These are phyloP conservation scores for Drosophila gunungcola DNA, from an alignment of 1,140 invertebrate species.

Conservation along the genomic window DNA sequence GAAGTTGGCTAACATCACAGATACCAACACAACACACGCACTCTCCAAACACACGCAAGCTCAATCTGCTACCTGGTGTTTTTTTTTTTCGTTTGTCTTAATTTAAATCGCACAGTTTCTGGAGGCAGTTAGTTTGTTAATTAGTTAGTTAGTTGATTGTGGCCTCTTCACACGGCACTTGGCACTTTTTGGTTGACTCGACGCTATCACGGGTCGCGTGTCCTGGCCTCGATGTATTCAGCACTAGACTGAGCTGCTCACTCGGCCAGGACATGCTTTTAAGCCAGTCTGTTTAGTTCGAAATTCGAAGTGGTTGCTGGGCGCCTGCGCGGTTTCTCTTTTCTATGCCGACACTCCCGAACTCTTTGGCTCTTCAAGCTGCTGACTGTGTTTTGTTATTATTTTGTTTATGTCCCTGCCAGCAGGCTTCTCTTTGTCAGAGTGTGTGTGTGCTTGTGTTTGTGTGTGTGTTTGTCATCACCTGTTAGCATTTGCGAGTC, in stretches of 20 bases:
- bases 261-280: slow-evolving; percentile 73
- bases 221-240: slow-evolving; percentile 70
- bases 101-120: slow-evolving; percentile 40
- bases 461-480: slow-evolving; percentile 72
- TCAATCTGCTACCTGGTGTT: slow-evolving; percentile 28
- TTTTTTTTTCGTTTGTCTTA: slow-evolving; percentile 5
- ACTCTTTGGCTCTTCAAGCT: slow-evolving; percentile 40
- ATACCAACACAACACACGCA: slow-evolving; percentile 15
- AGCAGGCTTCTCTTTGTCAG: slow-evolving; percentile 11
- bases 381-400: slow-evolving; percentile 72
- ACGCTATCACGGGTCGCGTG: slow-evolving; percentile 49
- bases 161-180: slow-evolving; percentile 51
- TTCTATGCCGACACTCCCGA: not conserved
- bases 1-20: slow-evolving; percentile 51
- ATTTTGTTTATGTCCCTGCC: slow-evolving; percentile 73
- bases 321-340: slow-evolving; percentile 50
- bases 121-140: slow-evolving; percentile 24
- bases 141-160: slow-evolving; percentile 30
- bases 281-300: slow-evolving; percentile 39
- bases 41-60: slow-evolving; percentile 22
- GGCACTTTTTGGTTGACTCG: slow-evolving; percentile 16
- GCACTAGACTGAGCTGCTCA: slow-evolving; percentile 76
- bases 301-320: slow-evolving; percentile 38
- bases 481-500: slow-evolving; percentile 82
- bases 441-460: slow-evolving; percentile 34